These are phyloP conservation scores for Fregata magnificens DNA, from an alignment of 2,113 vertebrate genomes.

Conservation along the genomic window DNA sequence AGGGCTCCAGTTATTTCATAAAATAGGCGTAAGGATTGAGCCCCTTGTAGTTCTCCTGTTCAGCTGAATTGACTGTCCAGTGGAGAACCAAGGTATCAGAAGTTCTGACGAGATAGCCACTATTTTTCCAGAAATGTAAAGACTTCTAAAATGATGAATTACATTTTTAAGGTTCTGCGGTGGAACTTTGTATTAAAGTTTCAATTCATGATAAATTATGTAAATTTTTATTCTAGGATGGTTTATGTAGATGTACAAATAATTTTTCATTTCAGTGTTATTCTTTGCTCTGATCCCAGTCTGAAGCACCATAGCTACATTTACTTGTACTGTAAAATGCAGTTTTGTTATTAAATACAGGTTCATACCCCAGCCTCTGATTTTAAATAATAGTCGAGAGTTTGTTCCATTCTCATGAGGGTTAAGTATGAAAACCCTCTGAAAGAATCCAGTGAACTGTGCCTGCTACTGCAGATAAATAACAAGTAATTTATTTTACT, in stretches of 20 bases:
- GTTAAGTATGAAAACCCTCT: background rate
- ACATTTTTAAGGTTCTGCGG: background rate
- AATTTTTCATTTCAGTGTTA: background rate
- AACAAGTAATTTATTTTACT: background rate
- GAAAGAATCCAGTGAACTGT: background rate
- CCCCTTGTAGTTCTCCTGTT: background rate
- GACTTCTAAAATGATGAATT: background rate
- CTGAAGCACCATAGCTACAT: background rate
- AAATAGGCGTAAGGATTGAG: background rate
- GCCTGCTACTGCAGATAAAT: background rate
- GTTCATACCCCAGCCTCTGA: background rate
- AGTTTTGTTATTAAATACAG: background rate
- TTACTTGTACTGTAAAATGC: background rate
- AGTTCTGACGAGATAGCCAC: background rate
- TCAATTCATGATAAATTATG: background rate
- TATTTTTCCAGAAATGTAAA: background rate
- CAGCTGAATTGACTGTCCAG: background rate
- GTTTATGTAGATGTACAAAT: background rate
- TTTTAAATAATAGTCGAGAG: background rate
- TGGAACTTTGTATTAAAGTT: background rate
- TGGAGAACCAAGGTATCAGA: background rate
- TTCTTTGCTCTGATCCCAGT: background rate
- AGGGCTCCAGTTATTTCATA: background rate
- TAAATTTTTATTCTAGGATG: background rate
- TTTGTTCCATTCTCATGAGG: background rate